phyloP scores from a whole-genome alignment of 2,113 vertebrate species.

The Carettochelys insculpta region DNA sequence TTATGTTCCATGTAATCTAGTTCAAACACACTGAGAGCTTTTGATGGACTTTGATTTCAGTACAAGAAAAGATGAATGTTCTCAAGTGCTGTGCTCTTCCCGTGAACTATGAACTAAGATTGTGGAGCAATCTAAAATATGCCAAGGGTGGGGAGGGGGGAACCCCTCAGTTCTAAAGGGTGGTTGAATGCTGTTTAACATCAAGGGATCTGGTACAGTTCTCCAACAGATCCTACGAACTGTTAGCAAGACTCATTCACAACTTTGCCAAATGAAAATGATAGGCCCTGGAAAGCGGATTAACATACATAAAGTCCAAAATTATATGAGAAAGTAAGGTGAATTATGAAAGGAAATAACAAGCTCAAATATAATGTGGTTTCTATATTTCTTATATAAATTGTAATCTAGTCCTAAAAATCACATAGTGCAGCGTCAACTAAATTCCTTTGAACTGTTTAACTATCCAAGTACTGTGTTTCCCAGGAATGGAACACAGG shows the following conservation, averaged over 20 bases:
- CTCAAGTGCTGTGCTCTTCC: neutral
- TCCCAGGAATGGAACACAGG: neutral
- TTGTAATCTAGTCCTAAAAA: neutral
- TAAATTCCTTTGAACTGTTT: neutral
- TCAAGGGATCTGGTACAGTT: neutral
- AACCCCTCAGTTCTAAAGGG: no score
- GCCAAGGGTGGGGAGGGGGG: no score
- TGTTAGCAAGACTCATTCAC: neutral
- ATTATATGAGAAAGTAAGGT: neutral
- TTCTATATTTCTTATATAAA: neutral
- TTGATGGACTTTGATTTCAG: neutral
- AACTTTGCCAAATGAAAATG: neutral
- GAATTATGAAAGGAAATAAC: neutral
- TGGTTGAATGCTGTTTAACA: neutral
- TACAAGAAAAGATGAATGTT: neutral
- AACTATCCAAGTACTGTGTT: neutral
- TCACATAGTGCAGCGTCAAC: neutral
- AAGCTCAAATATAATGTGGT: neutral
- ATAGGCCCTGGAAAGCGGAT: neutral
- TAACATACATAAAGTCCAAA: neutral
- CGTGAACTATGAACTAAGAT: neutral
- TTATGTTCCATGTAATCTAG: neutral
- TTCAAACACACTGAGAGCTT: neutral
- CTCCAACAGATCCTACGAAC: neutral
- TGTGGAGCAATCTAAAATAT: neutral